Base-by-base conservation (phyloP, 2,797 vertebrate species). In the Falco peregrinus region DNA sequence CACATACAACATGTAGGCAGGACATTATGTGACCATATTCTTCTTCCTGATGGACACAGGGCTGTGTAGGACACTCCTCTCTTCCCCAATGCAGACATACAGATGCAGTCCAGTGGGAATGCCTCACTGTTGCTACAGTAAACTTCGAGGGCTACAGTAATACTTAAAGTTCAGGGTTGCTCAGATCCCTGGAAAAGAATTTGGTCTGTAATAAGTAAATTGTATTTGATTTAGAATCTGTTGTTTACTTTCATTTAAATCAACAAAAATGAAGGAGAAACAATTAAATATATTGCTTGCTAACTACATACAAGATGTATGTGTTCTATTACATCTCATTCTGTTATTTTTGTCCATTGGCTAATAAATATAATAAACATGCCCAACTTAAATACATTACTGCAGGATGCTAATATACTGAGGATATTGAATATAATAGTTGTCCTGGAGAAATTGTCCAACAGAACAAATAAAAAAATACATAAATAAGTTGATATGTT, bases 381-480 rank as follows among this genome's bases (percentile, higher is more conserved):
- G 85, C 22, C 90, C 70, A 69, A 73, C 80, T 83, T 97, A 97
- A 97, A 95, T 95, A 75, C 86, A 95, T 98, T 97, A 97, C 57
- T 80, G 87, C 84, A 96, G 95, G 95, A 89, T 95, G 83, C 92
- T 97, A 97, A 97, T 86, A 96, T 84, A 91, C 81, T 85, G 83
- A 96, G 97, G 95, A 96, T 97, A 97, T 97, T 97, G 89, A 96
- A 97, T 87, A 71, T 93, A 96, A 96, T 94, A 81, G 92, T 95
- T 73, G 67, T 84, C 79, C 65, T 95, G 97, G 97, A 95, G 65
- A 88, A 96, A 98, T 87, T 8, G 29, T 74, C 80, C 84, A 95
- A 81, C 91, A 94, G 88, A 96, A 89, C 84, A 95, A 96, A 97
- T 97, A 91, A 89, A 93, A 97, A 96, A 82, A 54, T 41, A 56